Evolutionary conservation across 2,797 vertebrate genomes (phyloP).

Genomic region (Mus spretus): DNA sequence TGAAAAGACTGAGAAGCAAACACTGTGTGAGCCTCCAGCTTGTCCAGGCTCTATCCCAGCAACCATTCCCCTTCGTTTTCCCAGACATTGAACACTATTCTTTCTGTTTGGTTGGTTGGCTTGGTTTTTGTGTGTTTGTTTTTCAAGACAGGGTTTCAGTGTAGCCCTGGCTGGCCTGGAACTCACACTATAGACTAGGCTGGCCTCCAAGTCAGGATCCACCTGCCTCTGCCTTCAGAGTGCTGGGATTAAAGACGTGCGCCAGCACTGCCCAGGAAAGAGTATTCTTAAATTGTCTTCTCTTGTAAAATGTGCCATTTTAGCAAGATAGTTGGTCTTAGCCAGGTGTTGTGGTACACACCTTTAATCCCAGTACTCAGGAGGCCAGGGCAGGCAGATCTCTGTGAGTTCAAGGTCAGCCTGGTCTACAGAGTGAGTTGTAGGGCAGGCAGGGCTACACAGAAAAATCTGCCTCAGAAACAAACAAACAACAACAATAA

Average conservation of each 20-base stretch:
- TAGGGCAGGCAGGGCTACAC: background rate
- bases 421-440: background rate
- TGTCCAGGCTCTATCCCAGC: no score
- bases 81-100: background rate
- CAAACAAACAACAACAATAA: background rate
- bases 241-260: background rate
- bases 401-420: background rate
- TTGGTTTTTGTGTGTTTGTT: background rate
- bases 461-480: background rate
- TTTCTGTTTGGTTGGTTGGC: background rate
- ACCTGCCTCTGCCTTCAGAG: background rate
- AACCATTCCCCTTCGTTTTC: no score
- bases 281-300: background rate
- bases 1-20: background rate
- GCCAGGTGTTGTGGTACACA: background rate
- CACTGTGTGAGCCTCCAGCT: background rate
- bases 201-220: background rate
- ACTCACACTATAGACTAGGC: background rate
- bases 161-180: background rate
- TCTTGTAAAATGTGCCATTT: background rate
- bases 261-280: background rate
- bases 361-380: background rate
- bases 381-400: background rate
- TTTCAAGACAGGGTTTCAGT: background rate
- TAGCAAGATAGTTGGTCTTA: background rate